Evolutionary conservation across 64 coral and sea anemone genomes (phyloP).

Genomic region (Montipora cactus): DNA sequence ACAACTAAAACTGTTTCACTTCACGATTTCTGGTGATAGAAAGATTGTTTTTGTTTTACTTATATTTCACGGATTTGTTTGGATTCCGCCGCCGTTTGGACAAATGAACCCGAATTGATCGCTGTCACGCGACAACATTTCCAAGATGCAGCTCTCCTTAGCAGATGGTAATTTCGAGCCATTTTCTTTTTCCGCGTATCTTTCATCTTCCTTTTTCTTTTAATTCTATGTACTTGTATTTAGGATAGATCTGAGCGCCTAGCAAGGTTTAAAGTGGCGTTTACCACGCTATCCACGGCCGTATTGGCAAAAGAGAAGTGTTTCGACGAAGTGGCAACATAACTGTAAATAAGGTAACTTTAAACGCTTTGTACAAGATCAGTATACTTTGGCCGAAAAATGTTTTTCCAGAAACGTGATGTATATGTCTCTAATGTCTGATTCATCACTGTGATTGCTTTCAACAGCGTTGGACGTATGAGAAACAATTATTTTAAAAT

Average conservation of each 20-base stretch:
- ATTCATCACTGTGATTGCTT: constrained; percentile 12
- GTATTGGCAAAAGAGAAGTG: neutral
- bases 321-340: neutral
- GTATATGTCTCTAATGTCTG: neutral
- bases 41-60: too few relatives aligned
- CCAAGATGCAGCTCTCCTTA: too few relatives aligned
- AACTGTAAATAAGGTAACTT: neutral
- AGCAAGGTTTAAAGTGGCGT: neutral
- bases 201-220: too few relatives aligned
- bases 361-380: neutral
- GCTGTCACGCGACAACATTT: too few relatives aligned
- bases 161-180: too few relatives aligned
- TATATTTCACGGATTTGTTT: too few relatives aligned
- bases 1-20: too few relatives aligned
- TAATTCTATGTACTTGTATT: neutral
- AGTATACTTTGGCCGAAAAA: constrained; percentile 9
- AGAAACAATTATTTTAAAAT: constrained; percentile 38
- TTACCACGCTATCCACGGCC: neutral
- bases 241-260: neutral
- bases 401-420: constrained; percentile 25
- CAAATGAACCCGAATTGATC: neutral
- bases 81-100: too few relatives aligned
- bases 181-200: too few relatives aligned
- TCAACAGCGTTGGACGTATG: neutral
- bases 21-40: too few relatives aligned